Evolutionary conservation across 1,140 invertebrate species (phyloP).

Genomic region (Temnothorax nylanderi): DNA sequence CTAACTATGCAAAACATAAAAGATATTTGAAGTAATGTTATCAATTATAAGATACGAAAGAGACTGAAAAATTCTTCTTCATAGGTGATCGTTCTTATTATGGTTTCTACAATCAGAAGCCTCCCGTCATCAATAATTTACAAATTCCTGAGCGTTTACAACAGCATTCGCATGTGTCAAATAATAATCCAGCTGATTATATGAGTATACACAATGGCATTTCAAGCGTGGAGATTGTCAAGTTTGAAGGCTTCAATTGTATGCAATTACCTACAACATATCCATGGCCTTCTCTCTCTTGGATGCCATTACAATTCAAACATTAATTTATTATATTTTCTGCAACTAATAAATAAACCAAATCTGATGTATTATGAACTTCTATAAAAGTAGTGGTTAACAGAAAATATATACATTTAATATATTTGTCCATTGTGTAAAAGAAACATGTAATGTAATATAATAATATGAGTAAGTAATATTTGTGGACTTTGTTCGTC

Average conservation of each 20-base stretch:
- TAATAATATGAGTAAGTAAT: not conserved
- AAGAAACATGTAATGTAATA: constrained; percentile 1
- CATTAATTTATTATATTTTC: constrained; percentile 46
- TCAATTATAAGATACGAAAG: not conserved
- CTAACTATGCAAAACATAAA: not conserved
- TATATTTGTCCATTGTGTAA: not conserved
- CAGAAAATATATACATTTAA: not conserved
- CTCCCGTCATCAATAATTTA: constrained; percentile 91
- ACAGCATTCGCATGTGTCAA: constrained; percentile 84
- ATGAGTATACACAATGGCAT: not conserved
- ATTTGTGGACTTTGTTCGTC: not conserved
- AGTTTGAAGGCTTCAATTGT: constrained; percentile 26
- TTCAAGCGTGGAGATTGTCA: not conserved
- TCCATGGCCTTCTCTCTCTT: constrained; percentile 49
- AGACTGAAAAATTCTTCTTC: constrained; percentile 71
- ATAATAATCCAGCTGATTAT: constrained; percentile 4
- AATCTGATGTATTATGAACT: constrained; percentile 10
- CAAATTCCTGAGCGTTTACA: constrained; percentile 92
- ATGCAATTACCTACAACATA: constrained; percentile 57
- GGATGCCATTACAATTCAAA: constrained; percentile 60
- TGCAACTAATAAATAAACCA: not conserved
- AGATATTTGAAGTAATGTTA: not conserved
- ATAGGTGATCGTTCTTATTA: constrained; percentile 92
- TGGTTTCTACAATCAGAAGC: constrained; percentile 90
- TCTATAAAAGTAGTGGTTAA: not conserved